Percentiles rank a stretch among this genome's conserved stretches.
These are phyloP conservation scores for Gonocerus acuteangulatus DNA, from an alignment of 2,888 invertebrate species.

Conservation along the genomic window DNA sequence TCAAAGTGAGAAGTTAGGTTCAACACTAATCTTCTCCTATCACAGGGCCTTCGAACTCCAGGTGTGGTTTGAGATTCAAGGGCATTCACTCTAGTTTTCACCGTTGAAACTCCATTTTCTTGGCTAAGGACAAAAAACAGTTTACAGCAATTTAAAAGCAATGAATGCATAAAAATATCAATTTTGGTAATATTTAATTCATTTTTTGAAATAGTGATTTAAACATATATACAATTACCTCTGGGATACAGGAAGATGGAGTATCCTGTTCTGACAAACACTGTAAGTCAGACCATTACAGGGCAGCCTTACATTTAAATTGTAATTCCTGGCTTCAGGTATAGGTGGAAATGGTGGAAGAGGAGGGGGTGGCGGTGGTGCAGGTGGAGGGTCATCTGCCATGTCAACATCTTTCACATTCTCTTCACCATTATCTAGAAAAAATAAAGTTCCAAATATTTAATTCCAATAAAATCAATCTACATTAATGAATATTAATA, in stretches of 20 bases:
- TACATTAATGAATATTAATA: not conserved
- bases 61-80: slow-evolving; percentile 48
- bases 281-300: slow-evolving; percentile 81
- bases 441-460: too few species aligned
- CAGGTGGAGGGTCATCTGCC: slow-evolving; percentile 26
- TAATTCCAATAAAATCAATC: not conserved
- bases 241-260: slow-evolving; percentile 56
- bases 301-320: slow-evolving; percentile 55
- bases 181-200: not conserved
- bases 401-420: not conserved
- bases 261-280: slow-evolving; percentile 83
- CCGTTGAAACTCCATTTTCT: slow-evolving; percentile 41
- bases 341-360: slow-evolving; percentile 38
- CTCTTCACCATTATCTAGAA: not conserved
- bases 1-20: slow-evolving; percentile 53
- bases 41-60: slow-evolving; percentile 37
- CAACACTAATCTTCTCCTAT: slow-evolving; percentile 47
- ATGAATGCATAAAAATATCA: not conserved
- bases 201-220: too few species aligned
- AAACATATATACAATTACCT: slow-evolving; percentile 38
- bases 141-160: too few species aligned
- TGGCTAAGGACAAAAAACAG: slow-evolving; percentile 42
- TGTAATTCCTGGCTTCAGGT: slow-evolving; percentile 39
- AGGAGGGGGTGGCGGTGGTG: slow-evolving; percentile 36
- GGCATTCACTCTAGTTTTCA: slow-evolving; percentile 62